Conservation (phyloP, 1,140 invertebrate genomes). For the Holotrichia oblita region DNA sequence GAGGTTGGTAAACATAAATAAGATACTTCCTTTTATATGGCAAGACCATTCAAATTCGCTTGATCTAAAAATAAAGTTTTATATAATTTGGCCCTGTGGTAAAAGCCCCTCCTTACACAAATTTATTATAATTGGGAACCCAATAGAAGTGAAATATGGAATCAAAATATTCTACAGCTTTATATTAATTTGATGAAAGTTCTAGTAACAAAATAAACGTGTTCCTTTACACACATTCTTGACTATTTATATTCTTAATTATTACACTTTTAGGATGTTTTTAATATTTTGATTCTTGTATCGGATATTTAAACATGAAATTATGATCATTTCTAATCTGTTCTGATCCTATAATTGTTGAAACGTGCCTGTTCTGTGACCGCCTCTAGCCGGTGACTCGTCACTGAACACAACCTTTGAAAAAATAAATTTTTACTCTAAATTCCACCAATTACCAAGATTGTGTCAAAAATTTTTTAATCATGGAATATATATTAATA, state of each 20-base stretch:
- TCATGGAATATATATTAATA: too few relatives aligned
- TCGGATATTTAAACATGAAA: too few relatives aligned
- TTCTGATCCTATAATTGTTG: too few relatives aligned
- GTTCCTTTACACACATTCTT: constrained; percentile 27
- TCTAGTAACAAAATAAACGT: constrained; percentile 41
- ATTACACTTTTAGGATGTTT: background rate
- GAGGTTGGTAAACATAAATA: background rate
- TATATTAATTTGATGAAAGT: constrained; percentile 14
- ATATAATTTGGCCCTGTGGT: constrained; percentile 53
- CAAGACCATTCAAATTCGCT: constrained; percentile 56
- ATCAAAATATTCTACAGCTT: background rate
- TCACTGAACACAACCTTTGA: too few relatives aligned
- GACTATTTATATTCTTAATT: too few relatives aligned
- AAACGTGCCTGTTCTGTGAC: constrained; percentile 83
- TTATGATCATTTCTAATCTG: too few relatives aligned
- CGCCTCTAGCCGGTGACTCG: too few relatives aligned
- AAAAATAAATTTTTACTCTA: too few relatives aligned
- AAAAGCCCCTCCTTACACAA: constrained; percentile 47
- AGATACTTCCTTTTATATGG: constrained; percentile 57
- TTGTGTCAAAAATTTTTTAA: too few relatives aligned
- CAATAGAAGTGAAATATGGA: background rate
- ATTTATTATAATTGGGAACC: constrained; percentile 42
- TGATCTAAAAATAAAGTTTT: constrained; percentile 53
- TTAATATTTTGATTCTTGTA: background rate
- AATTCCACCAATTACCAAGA: too few relatives aligned